Evolutionary conservation across 2,888 invertebrate genomes (phyloP).

Genomic region (Polyploca ridens): DNA sequence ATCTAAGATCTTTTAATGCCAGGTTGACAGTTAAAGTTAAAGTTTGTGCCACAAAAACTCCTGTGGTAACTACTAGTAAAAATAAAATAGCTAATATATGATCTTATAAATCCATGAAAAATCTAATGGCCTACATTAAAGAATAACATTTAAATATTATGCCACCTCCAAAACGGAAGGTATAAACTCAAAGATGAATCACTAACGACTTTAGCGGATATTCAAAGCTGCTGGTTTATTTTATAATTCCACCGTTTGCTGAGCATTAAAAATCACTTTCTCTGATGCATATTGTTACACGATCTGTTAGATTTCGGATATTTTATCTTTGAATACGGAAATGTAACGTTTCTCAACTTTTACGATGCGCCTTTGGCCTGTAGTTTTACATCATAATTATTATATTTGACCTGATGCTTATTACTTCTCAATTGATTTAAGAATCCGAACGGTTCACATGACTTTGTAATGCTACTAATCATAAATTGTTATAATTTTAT

Average conservation of each 20-base stretch:
- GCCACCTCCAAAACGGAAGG: not conserved
- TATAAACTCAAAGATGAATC: not conserved
- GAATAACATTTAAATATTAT: not conserved
- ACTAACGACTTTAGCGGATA: conserved; percentile 9
- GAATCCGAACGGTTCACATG: too few species aligned
- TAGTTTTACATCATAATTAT: not conserved
- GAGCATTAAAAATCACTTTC: conserved; percentile 17
- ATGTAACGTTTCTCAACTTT: conserved; percentile 6
- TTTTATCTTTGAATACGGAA: not conserved
- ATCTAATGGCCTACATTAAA: too few species aligned
- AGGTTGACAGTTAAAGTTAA: too few species aligned
- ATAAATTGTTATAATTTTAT: too few species aligned
- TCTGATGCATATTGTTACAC: conserved; percentile 6
- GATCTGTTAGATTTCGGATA: not conserved
- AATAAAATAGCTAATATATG: too few species aligned
- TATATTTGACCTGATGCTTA: not conserved
- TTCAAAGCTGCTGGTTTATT: conserved; percentile 1
- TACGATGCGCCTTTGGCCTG: not conserved
- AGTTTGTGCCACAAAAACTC: too few species aligned
- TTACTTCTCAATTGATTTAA: not conserved
- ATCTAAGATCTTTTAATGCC: too few species aligned
- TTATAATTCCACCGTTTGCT: conserved; percentile 15
- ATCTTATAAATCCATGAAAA: too few species aligned
- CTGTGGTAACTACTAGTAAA: too few species aligned
- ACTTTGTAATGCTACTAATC: too few species aligned